Evolutionary conservation across 2,113 vertebrate genomes (phyloP).

Genomic region (Ameiurus melas): DNA sequence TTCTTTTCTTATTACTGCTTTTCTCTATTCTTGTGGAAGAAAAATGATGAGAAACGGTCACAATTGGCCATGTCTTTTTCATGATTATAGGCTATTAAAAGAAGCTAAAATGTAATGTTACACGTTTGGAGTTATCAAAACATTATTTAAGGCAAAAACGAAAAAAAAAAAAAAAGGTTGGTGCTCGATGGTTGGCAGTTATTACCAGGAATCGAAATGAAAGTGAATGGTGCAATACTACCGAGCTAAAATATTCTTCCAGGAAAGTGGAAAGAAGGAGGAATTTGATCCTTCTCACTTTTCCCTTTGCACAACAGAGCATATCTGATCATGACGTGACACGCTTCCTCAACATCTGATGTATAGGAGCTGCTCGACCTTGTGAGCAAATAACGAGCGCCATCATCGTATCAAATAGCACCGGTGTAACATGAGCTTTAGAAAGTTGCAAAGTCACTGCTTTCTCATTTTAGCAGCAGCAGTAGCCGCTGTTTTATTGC

Average conservation of each 20-base stretch:
- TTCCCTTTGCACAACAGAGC: slow-evolving; percentile 10
- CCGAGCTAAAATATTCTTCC: slow-evolving; percentile 18
- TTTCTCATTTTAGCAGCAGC: slow-evolving; percentile 11
- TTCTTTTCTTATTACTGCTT: neutral
- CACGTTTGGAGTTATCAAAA: neutral
- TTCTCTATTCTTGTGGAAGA: neutral
- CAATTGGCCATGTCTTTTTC: neutral
- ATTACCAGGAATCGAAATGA: slow-evolving; percentile 4
- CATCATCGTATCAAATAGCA: slow-evolving; percentile 27
- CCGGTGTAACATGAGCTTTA: slow-evolving; percentile 24
- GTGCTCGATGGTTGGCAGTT: neutral
- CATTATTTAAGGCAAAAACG: slow-evolving; percentile 1
- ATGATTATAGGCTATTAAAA: neutral
- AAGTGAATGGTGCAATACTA: slow-evolving; percentile 27
- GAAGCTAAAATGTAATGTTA: neutral
- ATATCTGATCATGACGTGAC: slow-evolving; percentile 18
- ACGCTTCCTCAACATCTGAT: slow-evolving; percentile 16
- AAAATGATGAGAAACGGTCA: neutral
- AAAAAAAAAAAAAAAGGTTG: neutral
- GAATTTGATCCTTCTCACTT: slow-evolving; percentile 15
- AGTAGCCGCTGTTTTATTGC: neutral
- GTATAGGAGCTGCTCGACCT: slow-evolving; percentile 37
- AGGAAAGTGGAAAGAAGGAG: slow-evolving; percentile 8
- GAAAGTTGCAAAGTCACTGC: slow-evolving; percentile 39
- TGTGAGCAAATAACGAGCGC: slow-evolving; percentile 20